Percentiles rank a stretch among this genome's conserved stretches.
Conservation (phyloP, 2,888 invertebrate species). For the Heliconius aoede region DNA sequence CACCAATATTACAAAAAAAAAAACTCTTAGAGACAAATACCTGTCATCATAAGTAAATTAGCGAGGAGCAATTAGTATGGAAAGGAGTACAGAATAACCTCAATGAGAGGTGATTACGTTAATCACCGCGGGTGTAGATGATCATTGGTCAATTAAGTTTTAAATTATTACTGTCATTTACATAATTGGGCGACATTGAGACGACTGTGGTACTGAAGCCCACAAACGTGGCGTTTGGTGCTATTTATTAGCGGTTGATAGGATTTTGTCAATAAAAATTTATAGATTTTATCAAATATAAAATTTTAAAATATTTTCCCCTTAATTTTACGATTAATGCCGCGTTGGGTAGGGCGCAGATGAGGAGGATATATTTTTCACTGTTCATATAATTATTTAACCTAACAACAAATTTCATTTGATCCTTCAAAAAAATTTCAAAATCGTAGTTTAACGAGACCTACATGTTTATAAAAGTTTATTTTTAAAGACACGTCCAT, state of each 20-base stretch:
- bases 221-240: conserved; percentile 27
- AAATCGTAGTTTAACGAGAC: too few species aligned
- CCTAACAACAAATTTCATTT: too few species aligned
- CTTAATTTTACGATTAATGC: too few species aligned
- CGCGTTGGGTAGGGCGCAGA: too few species aligned
- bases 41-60: conserved; percentile 23
- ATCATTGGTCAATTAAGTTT: conserved; percentile 51
- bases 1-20: background rate
- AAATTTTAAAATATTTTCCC: too few species aligned
- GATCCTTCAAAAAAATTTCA: too few species aligned
- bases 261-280: background rate
- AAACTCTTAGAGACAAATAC: background rate
- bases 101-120: conserved; percentile 57
- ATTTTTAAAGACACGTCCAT: too few species aligned
- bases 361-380: too few species aligned
- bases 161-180: conserved; percentile 50
- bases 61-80: conserved; percentile 31
- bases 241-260: background rate
- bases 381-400: too few species aligned
- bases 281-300: background rate
- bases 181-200: conserved; percentile 49
- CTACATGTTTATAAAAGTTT: too few species aligned
- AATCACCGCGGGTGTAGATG: conserved; percentile 50
- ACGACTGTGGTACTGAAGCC: conserved; percentile 29
- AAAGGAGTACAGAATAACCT: conserved; percentile 56